These are phyloP conservation scores for Platycheirus albimanus DNA, from an alignment of 2,888 invertebrate species.

Conservation along the genomic window DNA sequence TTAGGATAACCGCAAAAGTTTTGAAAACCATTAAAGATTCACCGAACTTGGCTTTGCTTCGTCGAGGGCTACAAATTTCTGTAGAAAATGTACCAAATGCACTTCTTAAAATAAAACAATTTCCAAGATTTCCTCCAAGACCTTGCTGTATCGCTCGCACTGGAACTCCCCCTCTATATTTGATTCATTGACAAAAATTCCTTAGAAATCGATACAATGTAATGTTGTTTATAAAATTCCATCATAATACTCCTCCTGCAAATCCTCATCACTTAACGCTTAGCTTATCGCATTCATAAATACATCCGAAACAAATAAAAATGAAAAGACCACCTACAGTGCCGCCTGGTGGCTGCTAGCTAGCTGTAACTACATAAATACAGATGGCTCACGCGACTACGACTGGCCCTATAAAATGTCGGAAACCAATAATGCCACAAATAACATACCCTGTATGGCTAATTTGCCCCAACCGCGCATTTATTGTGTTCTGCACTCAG, in stretches of 20 bases:
- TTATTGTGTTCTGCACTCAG: constrained; percentile 17
- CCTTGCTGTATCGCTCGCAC: too few relatives aligned
- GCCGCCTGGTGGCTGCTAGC: background rate
- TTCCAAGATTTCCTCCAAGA: too few relatives aligned
- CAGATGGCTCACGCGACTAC: too few relatives aligned
- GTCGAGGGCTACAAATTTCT: too few relatives aligned
- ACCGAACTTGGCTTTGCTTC: too few relatives aligned
- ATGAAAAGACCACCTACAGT: background rate
- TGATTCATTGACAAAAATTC: background rate
- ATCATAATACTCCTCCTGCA: background rate
- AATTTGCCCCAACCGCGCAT: constrained; percentile 9
- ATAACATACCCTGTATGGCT: constrained; percentile 35
- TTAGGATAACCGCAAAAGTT: too few relatives aligned
- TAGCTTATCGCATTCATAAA: background rate
- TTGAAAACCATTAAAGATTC: too few relatives aligned
- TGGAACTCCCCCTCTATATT: too few relatives aligned
- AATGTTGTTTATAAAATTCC: background rate
- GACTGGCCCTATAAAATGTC: constrained; percentile 26
- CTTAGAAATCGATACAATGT: background rate
- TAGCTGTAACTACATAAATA: background rate
- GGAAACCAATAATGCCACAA: constrained; percentile 36
- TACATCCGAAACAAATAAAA: background rate
- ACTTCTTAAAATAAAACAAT: too few relatives aligned
- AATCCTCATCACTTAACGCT: background rate
- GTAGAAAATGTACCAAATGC: too few relatives aligned